Evolutionary conservation across 2,888 invertebrate genomes (phyloP).

Genomic region (Parasteatoda lunata): DNA sequence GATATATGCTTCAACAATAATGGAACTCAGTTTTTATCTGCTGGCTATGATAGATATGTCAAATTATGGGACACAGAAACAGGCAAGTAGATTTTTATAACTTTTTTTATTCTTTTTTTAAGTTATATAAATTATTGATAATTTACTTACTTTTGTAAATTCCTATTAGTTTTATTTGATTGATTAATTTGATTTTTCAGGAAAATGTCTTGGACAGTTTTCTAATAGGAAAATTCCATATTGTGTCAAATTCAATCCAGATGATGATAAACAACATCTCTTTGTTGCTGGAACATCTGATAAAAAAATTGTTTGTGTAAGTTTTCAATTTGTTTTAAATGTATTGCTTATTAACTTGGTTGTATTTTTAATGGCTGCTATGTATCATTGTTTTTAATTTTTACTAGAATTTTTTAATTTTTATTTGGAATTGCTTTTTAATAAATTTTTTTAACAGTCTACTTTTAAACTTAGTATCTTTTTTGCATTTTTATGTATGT

Average conservation of each 20-base stretch:
- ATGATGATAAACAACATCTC: constrained; percentile 95
- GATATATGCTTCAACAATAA: constrained; percentile 96
- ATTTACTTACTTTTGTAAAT: not conserved
- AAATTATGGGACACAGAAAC: constrained; percentile 99
- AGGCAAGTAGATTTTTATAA: constrained; percentile 71
- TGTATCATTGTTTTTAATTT: not conserved
- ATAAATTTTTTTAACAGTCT: too few species aligned
- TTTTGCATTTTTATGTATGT: too few species aligned
- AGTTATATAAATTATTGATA: not conserved
- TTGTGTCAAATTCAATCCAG: constrained; percentile 98
- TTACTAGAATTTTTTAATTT: not conserved
- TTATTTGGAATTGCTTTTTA: too few species aligned
- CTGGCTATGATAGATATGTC: constrained; percentile 93
- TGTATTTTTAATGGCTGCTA: too few species aligned
- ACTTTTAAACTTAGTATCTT: too few species aligned
- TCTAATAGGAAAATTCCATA: constrained; percentile 98
- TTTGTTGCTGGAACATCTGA: constrained; percentile 99
- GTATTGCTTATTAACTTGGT: too few species aligned
- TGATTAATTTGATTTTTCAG: constrained; percentile 24
- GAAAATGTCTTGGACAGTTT: constrained; percentile 80
- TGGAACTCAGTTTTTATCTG: constrained; percentile 94
- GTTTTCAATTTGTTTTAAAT: constrained; percentile 74
- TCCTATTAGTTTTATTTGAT: too few species aligned
- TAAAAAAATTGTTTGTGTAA: constrained; percentile 98
- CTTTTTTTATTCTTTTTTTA: not conserved